phyloP scores from a whole-genome alignment of 2,888 invertebrate species.

The Hyles lineata region DNA sequence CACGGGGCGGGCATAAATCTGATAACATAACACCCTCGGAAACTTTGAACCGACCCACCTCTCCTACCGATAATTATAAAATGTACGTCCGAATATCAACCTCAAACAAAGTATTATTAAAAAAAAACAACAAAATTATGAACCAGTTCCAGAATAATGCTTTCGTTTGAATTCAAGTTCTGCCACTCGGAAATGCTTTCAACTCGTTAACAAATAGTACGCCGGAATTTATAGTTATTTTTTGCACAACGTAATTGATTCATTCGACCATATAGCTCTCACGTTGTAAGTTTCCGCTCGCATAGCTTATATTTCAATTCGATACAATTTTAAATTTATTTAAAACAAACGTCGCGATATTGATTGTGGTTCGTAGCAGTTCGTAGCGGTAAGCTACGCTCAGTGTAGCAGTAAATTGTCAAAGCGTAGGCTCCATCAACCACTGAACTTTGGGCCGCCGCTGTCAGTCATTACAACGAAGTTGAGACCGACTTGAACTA shows the following conservation, averaged over 20 bases:
- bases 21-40: not conserved
- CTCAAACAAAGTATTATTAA: not conserved
- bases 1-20: conserved; percentile 1
- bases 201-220: too few relatives aligned
- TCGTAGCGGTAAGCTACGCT: conserved; percentile 26
- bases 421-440: conserved; percentile 25
- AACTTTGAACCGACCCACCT: not conserved
- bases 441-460: conserved; percentile 50
- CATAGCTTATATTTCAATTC: not conserved
- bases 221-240: too few relatives aligned
- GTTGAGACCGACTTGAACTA: conserved; percentile 51
- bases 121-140: not conserved
- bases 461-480: conserved; percentile 67
- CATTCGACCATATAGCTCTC: not conserved
- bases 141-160: too few relatives aligned
- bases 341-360: conserved; percentile 5
- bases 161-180: too few relatives aligned
- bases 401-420: conserved; percentile 28
- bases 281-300: not conserved
- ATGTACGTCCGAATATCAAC: not conserved
- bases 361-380: conserved; percentile 8
- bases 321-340: not conserved
- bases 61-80: not conserved
- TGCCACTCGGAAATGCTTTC: too few relatives aligned
- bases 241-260: too few relatives aligned